Base-by-base conservation (phyloP, 1,140 invertebrate genomes). In the Atta colombica region DNA sequence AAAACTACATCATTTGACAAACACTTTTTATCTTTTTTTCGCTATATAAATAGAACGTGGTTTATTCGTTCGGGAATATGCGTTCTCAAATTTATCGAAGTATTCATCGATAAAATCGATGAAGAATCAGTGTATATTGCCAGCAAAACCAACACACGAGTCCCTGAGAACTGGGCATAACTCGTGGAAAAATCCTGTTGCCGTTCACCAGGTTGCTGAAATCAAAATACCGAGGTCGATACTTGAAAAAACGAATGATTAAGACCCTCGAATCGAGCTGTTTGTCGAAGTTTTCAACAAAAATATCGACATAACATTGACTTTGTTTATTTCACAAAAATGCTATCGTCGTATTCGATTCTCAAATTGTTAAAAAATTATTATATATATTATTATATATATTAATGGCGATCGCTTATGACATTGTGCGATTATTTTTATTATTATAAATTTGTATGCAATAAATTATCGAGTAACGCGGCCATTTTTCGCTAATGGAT, bases 211-310 rank as follows among this genome's bases (percentile, higher is more conserved):
- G 66, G n/a, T 69, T 18, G 21, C 18, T 53, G 18, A 25, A 84
- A 84, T 75, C 69, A 84, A 84, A 74, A 74, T 84, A 84, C 61
- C 69, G 69, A 61, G 53, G 28, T 31, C 7, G 68, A 72, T 74
- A 74, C 25, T 74, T 74, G 68, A 61, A 84, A 82, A 84, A 84
- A 84, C 53, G 71, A 61, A 61, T 25, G 55, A 74, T 84, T 84
- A 84, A 75, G 69, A 74, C 55, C 2, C 25, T 84, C 69, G 55
- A 84, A 61, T 75, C 39, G 35, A 61, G 68, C 53, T 45, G 39
- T 45, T 45, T 45, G 18, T 74, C 53, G 25, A 49, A 16, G n/a
- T 21, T 84, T 81, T 74, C 39, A 84, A 84, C 25, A 61, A 84
- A 84, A 84, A 74, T 75, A 75, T 74, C 39, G 14, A 39, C 49